Conservation (phyloP, 2,113 vertebrate genomes). For the Dendrocopos noguchii region DNA sequence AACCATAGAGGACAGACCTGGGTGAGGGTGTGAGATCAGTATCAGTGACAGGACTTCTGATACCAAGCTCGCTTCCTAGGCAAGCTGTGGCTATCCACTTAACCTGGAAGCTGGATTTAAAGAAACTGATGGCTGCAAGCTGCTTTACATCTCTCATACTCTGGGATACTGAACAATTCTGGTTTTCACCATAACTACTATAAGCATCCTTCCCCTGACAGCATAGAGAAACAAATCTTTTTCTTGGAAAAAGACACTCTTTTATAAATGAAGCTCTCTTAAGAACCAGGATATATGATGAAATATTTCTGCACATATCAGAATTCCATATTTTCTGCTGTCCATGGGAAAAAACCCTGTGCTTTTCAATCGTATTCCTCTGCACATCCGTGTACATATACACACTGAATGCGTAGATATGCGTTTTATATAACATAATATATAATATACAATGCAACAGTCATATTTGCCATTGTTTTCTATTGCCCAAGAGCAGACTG, state of each 20-base stretch:
- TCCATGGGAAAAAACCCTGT: fast-evolving
- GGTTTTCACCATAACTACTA: background rate
- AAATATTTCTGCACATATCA: background rate
- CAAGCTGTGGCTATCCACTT: background rate
- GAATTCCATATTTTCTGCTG: background rate
- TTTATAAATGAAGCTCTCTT: background rate
- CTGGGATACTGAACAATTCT: fast-evolving
- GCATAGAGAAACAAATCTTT: background rate
- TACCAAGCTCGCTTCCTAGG: background rate
- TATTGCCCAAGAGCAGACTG: slow-evolving; percentile 26
- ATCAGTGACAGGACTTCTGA: background rate
- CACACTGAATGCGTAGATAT: background rate
- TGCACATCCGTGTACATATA: background rate
- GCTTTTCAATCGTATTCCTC: background rate
- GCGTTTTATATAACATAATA: too few relatives aligned
- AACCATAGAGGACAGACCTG: background rate
- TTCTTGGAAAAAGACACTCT: background rate
- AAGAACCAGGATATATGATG: background rate
- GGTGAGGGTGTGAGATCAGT: background rate
- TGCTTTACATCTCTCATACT: background rate
- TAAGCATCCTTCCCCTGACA: background rate
- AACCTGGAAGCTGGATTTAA: background rate
- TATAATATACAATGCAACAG: background rate
- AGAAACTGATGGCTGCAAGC: background rate
- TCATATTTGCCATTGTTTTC: background rate